Percentiles rank a stretch among this genome's conserved stretches.
Conservation (phyloP, 2,888 invertebrate species). For the Punctoribates punctum region DNA sequence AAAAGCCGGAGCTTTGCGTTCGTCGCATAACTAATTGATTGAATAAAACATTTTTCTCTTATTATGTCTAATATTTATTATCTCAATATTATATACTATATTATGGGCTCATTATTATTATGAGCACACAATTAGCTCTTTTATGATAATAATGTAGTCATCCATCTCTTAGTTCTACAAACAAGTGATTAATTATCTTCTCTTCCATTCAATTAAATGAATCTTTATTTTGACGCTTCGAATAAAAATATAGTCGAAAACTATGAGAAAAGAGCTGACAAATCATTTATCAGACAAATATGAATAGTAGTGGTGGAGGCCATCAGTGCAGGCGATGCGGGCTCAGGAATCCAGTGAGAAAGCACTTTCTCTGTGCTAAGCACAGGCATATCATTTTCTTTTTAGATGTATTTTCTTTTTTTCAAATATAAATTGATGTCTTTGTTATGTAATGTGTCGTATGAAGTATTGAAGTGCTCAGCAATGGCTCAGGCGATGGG, state of each 20-base stretch:
- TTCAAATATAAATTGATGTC: slow-evolving; percentile 37
- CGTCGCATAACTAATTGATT: slow-evolving; percentile 27
- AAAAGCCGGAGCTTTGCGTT: slow-evolving; percentile 2
- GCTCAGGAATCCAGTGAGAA: slow-evolving; percentile 23
- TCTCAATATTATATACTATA: too few relatives aligned
- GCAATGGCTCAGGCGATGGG: neutral
- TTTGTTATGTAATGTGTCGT: slow-evolving; percentile 38
- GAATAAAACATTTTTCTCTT: slow-evolving; percentile 7
- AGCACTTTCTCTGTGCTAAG: neutral
- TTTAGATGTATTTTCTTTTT: slow-evolving; percentile 20
- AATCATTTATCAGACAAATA: slow-evolving; percentile 37
- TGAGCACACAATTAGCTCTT: slow-evolving; percentile 1
- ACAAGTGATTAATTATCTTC: slow-evolving; percentile 23
- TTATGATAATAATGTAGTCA: slow-evolving; percentile 13
- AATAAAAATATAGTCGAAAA: slow-evolving; percentile 19
- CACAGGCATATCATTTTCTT: slow-evolving; percentile 33
- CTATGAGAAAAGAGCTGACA: slow-evolving; percentile 8
- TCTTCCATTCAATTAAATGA: slow-evolving; percentile 19
- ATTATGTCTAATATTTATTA: neutral
- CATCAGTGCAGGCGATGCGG: slow-evolving; percentile 10
- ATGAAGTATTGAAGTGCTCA: slow-evolving; percentile 28
- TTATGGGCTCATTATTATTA: slow-evolving; percentile 11
- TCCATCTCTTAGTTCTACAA: slow-evolving; percentile 4
- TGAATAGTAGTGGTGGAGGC: slow-evolving; percentile 21
- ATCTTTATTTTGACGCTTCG: slow-evolving; percentile 24